Conservation (phyloP, 2,113 vertebrate genomes). For the Chrysemys picta region DNA sequence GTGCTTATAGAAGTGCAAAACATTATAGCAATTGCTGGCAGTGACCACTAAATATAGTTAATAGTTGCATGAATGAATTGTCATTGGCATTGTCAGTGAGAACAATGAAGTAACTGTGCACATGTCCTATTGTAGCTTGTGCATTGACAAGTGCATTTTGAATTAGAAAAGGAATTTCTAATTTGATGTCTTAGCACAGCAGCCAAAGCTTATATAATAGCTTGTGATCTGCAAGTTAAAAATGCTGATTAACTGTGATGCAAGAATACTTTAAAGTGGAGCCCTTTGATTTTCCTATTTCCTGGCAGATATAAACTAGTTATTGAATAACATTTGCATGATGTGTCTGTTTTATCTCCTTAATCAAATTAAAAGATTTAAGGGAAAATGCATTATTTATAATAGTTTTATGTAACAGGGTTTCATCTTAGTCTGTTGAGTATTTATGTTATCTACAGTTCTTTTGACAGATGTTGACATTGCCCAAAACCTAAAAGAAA, state of each 20-base stretch:
- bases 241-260: conserved; percentile 55
- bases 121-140: not conserved
- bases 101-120: not conserved
- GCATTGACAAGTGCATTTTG: conserved; percentile 35
- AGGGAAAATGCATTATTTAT: conserved; percentile 54
- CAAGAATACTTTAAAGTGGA: conserved; percentile 56
- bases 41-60: not conserved
- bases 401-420: conserved; percentile 41
- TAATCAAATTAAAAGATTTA: conserved; percentile 62
- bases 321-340: conserved; percentile 62
- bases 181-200: conserved; percentile 5
- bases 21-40: not conserved
- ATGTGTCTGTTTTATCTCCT: conserved; percentile 26
- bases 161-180: conserved; percentile 53
- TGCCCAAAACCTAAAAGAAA: conserved; percentile 13
- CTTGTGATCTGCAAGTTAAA: conserved; percentile 59
- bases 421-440: conserved; percentile 3
- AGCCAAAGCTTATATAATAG: not conserved
- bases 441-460: conserved; percentile 1
- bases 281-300: conserved; percentile 60
- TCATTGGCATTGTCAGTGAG: conserved; percentile 6
- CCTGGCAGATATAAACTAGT: conserved; percentile 35
- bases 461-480: conserved; percentile 4
- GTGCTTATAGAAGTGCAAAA: conserved; percentile 8
- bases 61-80: not conserved